Base-by-base conservation (phyloP, 2,113 vertebrate genomes). In the Mandrillus leucophaeus region DNA sequence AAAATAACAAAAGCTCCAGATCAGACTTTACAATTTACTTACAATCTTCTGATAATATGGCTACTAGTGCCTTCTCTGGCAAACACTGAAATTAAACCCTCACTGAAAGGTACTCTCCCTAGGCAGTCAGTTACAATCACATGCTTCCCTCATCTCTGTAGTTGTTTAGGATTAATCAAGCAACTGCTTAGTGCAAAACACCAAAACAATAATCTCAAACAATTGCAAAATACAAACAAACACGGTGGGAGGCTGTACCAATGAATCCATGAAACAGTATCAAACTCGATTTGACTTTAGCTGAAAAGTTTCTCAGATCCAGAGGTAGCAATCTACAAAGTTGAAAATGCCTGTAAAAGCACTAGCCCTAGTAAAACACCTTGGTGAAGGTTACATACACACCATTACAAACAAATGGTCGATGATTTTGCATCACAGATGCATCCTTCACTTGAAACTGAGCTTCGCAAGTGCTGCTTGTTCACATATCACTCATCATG, bases 201-300 rank as follows among this genome's bases (percentile, higher is more conserved):
- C 90, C 10, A 94, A 84, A 93, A 93, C 76, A 95, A 81, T n/a
- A 83, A 81, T 61, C 12, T 83, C 81, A 94, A 93, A 50, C 16
- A 97, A 90, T 43, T 82, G 38, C 90, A 97, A 89, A 97, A 78
- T 93, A 85, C 13, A 88, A 89, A 61, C 23, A 81, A 52, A 8
- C 2, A 6, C 84, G 27, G 68, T 6, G 76, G 17, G 22, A n/a
- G 27, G 12, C 38, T 70, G 2, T 43, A 61, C 25, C 79, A 94
- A 64, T 43, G 88, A 87, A 59, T 82, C 30, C 59, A 48, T 45
- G 68, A 20, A 61, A 89, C 2, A 64, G 23, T n/a, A 72, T 27
- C 83, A 93, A 92, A 95, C 45, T 30, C 83, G 18, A 66, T 22
- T 30, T 55, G 22, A 95, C 52, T 90, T 61, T 16, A 96, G 32